Evolutionary conservation across 2,888 invertebrate genomes (phyloP), one percentile per base, ranked within the genome.

Genomic region (Dorcus hopei): DNA sequence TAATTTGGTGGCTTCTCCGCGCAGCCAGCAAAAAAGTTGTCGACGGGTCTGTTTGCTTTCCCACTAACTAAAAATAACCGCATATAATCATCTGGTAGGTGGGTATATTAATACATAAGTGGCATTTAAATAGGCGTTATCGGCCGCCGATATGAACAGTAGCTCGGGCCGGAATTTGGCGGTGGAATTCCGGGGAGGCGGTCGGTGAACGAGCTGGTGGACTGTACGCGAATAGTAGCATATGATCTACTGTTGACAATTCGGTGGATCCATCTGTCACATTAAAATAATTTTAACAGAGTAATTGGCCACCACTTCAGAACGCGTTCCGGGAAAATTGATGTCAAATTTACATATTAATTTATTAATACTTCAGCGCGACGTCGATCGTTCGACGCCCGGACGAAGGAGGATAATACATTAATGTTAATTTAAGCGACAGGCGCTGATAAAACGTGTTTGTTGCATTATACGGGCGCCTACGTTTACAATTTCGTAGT

Each of bases 281-380:
- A 76, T 77, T 76, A 75, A 77, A 76, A 77, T 76, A 73, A 76
- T 76, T 77, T 76, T 75, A 73, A 73, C 73, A 74, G 58, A 62
- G 58, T 62, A 64, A 64, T 63, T 61, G 56, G 58, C 59, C 52
- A 45, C 54, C 64, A 61, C 64, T 64, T 52, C 56, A 64, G 61
- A 61, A 64, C 57, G 58, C 61, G 59, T 64, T 61, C 62, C 51
- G 61, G 55, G 61, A 60, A 64, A 65, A 64, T 65, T 63, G 61
- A 58, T 61, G 62, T 62, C 58, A 59, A 62, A 60, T 54, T 54
- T 54, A 49, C 52, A 58, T 58, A 50, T 58, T 61, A 58, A 54
- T 54, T 61, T 59, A 49, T 47, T 33, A 33, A 33, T 33, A 33
- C 26, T 33, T 33, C 26, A 33, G 7, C 26, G 26, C 7, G 26